Base-by-base conservation (phyloP, 2,888 invertebrate genomes). In the Parnassius apollo region DNA sequence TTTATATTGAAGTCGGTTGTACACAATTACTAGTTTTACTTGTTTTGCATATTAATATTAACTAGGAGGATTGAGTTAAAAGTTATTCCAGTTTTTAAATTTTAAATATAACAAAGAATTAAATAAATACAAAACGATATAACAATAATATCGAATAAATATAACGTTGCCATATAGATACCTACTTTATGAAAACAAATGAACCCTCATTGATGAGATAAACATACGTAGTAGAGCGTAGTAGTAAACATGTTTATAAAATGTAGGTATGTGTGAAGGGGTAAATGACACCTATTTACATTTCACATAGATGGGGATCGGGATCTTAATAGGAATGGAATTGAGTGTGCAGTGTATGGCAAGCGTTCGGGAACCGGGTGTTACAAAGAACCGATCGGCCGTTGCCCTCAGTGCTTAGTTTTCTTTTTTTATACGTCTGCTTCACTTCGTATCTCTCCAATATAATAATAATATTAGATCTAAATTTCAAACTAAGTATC, bases 371-470 rank as follows among this genome's bases (percentile, higher is more conserved):
- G 68, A 69, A 69, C 65, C 65, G 68, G 63, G 71, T 65, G 69
- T 66, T 66, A 76, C 75, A 77, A 81, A 80, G 80, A 77, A 76
- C 71, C 76, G 76, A 65, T 70, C 81, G 86, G 86, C 72, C 87
- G 73, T 83, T 86, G 87, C 83, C 82, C 86, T 75, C 79, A 70
- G 72, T 75, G 74, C 73, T 69, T 75, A 75, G 75, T 70, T 71
- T 76, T 68, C 80, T 81, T 77, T 81, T 81, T 76, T 45, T 22
- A 13, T 9, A 58, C 65, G 65, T 69, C 68, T 74, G 71, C 71
- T 70, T 67, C 69, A 68, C 75, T 75, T 75, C 35, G 7, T 35
- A 7, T 35, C 35, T 35, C 7, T 35, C 35, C 7, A 7, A 35
- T 35, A 7, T 35, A 35, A 35, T 35, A 25, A 25, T 25, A 25